A percentile compares a stretch with the other conserved stretches of the same genome.
These are phyloP conservation scores for Drosophila pachea DNA, from an alignment of 1,140 invertebrate genomes.

Conservation along the genomic window DNA sequence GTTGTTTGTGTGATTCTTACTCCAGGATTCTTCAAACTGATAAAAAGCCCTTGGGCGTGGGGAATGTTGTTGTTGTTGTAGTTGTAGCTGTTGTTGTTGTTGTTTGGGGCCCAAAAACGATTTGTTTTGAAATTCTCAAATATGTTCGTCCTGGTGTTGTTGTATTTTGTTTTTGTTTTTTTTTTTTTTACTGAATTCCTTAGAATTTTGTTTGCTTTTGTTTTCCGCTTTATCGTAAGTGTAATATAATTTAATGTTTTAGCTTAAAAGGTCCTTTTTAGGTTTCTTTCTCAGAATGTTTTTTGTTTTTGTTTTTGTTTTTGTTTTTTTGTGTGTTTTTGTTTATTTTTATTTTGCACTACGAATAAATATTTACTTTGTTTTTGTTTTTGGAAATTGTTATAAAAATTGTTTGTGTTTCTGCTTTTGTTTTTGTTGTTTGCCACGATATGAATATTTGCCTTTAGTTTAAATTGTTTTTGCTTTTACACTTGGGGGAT, in stretches of 20 bases:
- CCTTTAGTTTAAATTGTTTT: constrained; percentile 50
- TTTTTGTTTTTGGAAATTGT: constrained; percentile 38
- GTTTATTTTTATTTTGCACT: constrained; percentile 44
- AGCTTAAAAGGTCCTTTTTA: constrained; percentile 52
- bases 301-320: constrained; percentile 24
- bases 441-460: constrained; percentile 71
- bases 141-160: constrained; percentile 9
- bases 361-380: constrained; percentile 66
- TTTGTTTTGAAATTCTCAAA: constrained; percentile 46
- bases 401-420: constrained; percentile 51
- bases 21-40: constrained; percentile 14
- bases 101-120: constrained; percentile 39
- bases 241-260: constrained; percentile 61
- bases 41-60: constrained; percentile 8
- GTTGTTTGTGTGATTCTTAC: constrained; percentile 6
- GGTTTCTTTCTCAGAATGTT: constrained; percentile 30
- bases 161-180: not conserved
- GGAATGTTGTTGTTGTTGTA: constrained; percentile 19
- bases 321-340: constrained; percentile 17
- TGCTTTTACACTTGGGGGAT: constrained; percentile 4
- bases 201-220: constrained; percentile 1
- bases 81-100: not conserved
- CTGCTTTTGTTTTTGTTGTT: constrained; percentile 36
- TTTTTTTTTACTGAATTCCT: constrained; percentile 11
- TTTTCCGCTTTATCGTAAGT: constrained; percentile 43